Conservation (phyloP, 92 coral and sea anemone species). For the Montipora capitata region DNA sequence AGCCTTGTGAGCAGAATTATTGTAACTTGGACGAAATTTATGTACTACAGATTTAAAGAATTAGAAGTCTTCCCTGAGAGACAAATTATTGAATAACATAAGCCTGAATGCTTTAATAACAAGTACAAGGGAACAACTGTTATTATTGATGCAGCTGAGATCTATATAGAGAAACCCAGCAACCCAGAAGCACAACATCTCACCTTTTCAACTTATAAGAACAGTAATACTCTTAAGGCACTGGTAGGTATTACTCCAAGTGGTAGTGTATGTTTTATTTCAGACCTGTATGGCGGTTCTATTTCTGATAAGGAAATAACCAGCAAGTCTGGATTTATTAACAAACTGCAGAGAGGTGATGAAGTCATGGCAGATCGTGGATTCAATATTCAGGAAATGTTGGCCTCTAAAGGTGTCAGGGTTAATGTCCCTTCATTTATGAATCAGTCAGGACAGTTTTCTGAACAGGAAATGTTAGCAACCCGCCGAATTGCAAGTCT, state of each 20-base stretch:
- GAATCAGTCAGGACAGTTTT: too few relatives aligned
- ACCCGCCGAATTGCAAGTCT: slow-evolving; percentile 43
- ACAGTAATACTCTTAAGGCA: slow-evolving; percentile 54
- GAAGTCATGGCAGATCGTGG: slow-evolving; percentile 73
- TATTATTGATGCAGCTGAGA: slow-evolving; percentile 62
- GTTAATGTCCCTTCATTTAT: background rate
- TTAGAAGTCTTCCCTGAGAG: slow-evolving; percentile 11
- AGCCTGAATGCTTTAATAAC: slow-evolving; percentile 10
- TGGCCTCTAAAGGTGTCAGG: too few relatives aligned
- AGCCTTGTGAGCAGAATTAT: slow-evolving; percentile 64
- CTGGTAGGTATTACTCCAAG: slow-evolving; percentile 52
- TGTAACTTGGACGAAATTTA: slow-evolving; percentile 40
- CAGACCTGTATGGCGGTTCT: slow-evolving; percentile 59
- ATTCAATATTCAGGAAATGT: background rate
- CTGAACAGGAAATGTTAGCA: too few relatives aligned
- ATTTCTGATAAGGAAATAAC: slow-evolving; percentile 71
- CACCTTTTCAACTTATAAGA: slow-evolving; percentile 54
- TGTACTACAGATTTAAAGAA: slow-evolving; percentile 49
- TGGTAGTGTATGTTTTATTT: slow-evolving; percentile 37
- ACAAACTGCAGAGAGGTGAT: slow-evolving; percentile 64
- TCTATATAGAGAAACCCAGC: slow-evolving; percentile 62
- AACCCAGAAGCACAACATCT: slow-evolving; percentile 63
- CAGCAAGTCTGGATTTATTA: slow-evolving; percentile 42
- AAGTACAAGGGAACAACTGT: background rate
- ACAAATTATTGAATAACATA: slow-evolving; percentile 55